Conservation (phyloP, 2,888 invertebrate species). For the Gerris lacustris region DNA sequence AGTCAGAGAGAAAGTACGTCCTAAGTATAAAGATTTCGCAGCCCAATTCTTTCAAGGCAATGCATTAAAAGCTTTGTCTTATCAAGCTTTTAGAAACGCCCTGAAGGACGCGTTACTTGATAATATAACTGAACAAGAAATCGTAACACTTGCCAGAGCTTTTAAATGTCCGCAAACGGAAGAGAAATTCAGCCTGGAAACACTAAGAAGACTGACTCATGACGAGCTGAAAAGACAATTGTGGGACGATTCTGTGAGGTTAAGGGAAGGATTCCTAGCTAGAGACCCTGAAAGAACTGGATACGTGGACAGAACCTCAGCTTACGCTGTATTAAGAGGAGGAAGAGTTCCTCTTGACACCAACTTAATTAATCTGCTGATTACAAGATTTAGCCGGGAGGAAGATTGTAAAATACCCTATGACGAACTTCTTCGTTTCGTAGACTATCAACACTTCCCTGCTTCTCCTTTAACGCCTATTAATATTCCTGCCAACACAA, state of each 20-base stretch:
- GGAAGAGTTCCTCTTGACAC: conserved; percentile 55
- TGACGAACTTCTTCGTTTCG: conserved; percentile 55
- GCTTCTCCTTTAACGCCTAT: conserved; percentile 41
- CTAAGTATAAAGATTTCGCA: conserved; percentile 63
- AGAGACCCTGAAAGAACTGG: conserved; percentile 47
- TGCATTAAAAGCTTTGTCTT: conserved; percentile 15
- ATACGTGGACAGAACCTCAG: conserved; percentile 44
- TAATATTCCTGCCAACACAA: conserved; percentile 39
- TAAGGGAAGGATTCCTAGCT: conserved; percentile 48
- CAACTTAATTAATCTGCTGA: conserved; percentile 55
- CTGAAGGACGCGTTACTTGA: conserved; percentile 53
- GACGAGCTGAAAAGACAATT: conserved; percentile 56
- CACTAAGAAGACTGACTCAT: conserved; percentile 52
- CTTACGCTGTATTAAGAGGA: conserved; percentile 54
- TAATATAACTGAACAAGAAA: conserved; percentile 66
- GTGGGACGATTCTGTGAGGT: conserved; percentile 55
- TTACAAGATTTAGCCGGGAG: conserved; percentile 53
- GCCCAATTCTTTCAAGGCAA: conserved; percentile 46
- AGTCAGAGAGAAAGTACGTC: conserved; percentile 52
- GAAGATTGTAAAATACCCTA: conserved; percentile 52
- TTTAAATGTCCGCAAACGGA: conserved; percentile 48
- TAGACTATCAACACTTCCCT: conserved; percentile 52
- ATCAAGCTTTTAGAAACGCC: conserved; percentile 38
- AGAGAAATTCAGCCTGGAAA: conserved; percentile 16
- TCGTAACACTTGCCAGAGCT: conserved; percentile 58